Evolutionary conservation across 2,797 vertebrate species (phyloP).

Genomic region (Gadopsis marmoratus): DNA sequence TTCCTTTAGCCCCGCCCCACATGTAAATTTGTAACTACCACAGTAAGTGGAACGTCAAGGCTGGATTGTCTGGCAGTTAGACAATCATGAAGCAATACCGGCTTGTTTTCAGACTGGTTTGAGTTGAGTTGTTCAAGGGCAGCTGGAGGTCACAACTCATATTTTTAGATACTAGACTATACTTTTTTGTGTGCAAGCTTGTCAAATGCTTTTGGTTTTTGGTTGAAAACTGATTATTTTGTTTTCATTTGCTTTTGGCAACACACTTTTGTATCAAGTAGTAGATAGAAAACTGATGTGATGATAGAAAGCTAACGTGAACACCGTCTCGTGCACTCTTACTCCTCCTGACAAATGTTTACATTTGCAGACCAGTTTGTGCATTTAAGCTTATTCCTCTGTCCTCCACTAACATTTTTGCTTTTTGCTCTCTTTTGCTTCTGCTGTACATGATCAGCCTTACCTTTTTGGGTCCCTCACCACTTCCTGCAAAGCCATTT

Average conservation of each 20-base stretch:
- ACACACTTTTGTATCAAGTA: neutral
- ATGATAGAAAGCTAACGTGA: neutral
- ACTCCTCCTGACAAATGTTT: neutral
- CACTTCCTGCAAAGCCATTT: too few species aligned
- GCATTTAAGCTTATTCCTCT: too few species aligned
- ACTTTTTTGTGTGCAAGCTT: neutral
- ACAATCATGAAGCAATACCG: neutral
- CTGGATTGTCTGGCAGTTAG: neutral
- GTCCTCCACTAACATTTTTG: too few species aligned
- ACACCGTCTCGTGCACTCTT: neutral
- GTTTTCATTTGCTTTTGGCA: neutral
- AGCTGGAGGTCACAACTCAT: neutral
- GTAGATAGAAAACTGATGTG: neutral
- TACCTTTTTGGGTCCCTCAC: too few species aligned
- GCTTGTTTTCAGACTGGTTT: conserved; percentile 10
- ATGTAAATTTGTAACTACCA: neutral
- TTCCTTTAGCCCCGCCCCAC: too few species aligned
- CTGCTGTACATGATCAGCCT: too few species aligned
- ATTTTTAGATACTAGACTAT: neutral
- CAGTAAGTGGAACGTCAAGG: neutral
- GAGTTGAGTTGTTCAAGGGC: neutral
- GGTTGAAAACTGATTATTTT: neutral
- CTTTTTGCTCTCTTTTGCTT: too few species aligned
- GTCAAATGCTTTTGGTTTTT: neutral
- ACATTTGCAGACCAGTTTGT: neutral